A percentile compares a stretch with the other conserved stretches of the same genome.
These are phyloP conservation scores for Rhingia campestris DNA, from an alignment of 2,888 invertebrate genomes.

Conservation along the genomic window DNA sequence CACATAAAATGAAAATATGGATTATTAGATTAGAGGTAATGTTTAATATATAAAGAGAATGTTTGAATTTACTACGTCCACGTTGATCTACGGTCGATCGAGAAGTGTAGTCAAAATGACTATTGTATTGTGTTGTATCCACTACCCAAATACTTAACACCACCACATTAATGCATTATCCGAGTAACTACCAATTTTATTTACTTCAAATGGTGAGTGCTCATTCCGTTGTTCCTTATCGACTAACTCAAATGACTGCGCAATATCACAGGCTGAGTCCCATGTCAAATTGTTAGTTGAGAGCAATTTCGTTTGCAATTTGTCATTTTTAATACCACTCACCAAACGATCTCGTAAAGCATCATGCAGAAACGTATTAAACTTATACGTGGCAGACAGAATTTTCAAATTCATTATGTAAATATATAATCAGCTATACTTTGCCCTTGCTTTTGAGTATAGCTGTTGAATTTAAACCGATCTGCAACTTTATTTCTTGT, in stretches of 20 bases:
- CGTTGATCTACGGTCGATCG: too few species aligned
- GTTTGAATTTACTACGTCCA: too few species aligned
- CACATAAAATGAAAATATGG: too few species aligned
- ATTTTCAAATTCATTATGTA: slow-evolving; percentile 27
- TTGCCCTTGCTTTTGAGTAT: slow-evolving; percentile 28
- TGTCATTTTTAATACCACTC: slow-evolving; percentile 16
- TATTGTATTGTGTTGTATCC: too few species aligned
- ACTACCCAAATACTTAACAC: too few species aligned
- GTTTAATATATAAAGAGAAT: too few species aligned
- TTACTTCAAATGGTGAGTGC: neutral
- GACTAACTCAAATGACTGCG: slow-evolving; percentile 29
- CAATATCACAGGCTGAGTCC: slow-evolving; percentile 14
- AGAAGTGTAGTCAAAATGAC: too few species aligned
- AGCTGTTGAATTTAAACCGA: slow-evolving; percentile 22
- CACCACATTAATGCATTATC: too few species aligned
- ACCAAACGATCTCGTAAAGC: slow-evolving; percentile 31
- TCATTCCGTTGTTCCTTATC: slow-evolving; percentile 19
- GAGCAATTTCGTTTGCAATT: slow-evolving; percentile 32
- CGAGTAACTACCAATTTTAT: too few species aligned
- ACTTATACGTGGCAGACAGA: slow-evolving; percentile 12
- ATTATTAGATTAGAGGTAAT: too few species aligned
- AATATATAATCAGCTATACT: slow-evolving; percentile 9
- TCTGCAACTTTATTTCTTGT: slow-evolving; percentile 27
- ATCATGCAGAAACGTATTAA: slow-evolving; percentile 15
- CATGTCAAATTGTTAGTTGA: slow-evolving; percentile 10